Conservation (phyloP, 2,797 vertebrate genomes). For the Catamblyrhynchus diadema region DNA sequence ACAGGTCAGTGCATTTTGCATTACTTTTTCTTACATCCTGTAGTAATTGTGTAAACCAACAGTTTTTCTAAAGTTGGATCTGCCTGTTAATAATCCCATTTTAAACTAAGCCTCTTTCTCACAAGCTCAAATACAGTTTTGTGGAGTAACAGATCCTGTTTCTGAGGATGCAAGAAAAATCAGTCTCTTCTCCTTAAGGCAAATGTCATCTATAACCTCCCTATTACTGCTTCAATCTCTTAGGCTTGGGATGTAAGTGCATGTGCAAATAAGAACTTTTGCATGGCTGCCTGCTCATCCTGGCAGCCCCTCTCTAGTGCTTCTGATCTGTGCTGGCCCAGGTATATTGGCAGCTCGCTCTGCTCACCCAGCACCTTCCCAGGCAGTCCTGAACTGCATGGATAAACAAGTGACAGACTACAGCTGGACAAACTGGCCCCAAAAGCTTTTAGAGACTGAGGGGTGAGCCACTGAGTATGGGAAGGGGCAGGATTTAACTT, state of each 20-base stretch:
- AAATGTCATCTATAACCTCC: not conserved
- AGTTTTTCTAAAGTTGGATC: not conserved
- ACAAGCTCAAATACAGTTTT: not conserved
- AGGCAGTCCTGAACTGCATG: not conserved
- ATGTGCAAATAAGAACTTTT: not conserved
- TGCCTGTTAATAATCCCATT: not conserved
- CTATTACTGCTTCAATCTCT: not conserved
- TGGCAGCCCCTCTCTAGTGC: not conserved
- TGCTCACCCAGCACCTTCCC: fast-evolving
- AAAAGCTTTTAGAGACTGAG: not conserved
- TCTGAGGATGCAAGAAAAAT: not conserved
- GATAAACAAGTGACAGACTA: not conserved
- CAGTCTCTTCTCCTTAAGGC: not conserved
- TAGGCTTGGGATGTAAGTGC: not conserved
- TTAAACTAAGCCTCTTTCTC: not conserved
- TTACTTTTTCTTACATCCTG: not conserved
- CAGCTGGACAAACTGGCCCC: not conserved
- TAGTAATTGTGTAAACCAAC: not conserved
- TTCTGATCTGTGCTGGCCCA: fast-evolving
- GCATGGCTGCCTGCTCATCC: not conserved
- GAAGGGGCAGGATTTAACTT: not conserved
- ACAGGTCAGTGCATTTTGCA: not conserved
- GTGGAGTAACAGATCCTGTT: not conserved
- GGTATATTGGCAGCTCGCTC: fast-evolving
- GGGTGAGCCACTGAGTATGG: too few species aligned